Percentiles rank a stretch among this genome's conserved stretches.
These are phyloP conservation scores for Epinephelus cyanopodus DNA, from an alignment of 2,113 vertebrate species.

Conservation along the genomic window DNA sequence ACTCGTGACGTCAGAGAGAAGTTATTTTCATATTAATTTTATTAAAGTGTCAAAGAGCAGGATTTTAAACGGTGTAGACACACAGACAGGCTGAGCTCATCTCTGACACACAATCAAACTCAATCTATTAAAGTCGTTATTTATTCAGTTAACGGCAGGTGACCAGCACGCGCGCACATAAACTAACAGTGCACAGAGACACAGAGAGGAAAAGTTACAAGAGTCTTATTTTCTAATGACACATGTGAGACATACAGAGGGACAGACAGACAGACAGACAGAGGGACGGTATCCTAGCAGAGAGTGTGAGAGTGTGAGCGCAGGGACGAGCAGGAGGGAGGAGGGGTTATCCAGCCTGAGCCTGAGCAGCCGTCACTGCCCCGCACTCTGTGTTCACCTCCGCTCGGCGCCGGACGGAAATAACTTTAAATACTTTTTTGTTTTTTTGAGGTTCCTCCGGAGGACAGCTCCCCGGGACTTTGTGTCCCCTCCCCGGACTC, in stretches of 20 bases:
- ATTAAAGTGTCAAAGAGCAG: no score
- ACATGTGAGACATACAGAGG: not conserved
- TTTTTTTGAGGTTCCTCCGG: slow-evolving; percentile 23
- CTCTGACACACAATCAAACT: no score
- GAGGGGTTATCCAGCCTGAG: slow-evolving; percentile 74
- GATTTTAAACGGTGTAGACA: no score
- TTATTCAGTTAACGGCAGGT: no score
- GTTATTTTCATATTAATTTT: no score
- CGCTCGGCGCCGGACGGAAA: slow-evolving; percentile 91
- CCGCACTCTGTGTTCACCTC: slow-evolving; percentile 89
- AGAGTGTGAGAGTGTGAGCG: not conserved
- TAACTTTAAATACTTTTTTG: slow-evolving; percentile 91
- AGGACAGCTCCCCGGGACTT: slow-evolving; percentile 78
- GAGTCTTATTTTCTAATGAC: not conserved
- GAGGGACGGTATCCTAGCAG: not conserved
- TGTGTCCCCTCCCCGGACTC: slow-evolving; percentile 85
- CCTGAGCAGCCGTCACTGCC: slow-evolving; percentile 64
- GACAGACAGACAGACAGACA: not conserved
- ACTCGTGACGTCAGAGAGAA: no score
- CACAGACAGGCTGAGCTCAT: no score
- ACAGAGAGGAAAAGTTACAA: slow-evolving; percentile 3
- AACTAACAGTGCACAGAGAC: not conserved
- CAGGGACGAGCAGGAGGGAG: slow-evolving; percentile 39
- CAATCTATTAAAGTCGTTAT: no score
- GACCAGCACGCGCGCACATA: not conserved